Conservation (phyloP, 2,113 vertebrate genomes). For the Lonchura striata region DNA sequence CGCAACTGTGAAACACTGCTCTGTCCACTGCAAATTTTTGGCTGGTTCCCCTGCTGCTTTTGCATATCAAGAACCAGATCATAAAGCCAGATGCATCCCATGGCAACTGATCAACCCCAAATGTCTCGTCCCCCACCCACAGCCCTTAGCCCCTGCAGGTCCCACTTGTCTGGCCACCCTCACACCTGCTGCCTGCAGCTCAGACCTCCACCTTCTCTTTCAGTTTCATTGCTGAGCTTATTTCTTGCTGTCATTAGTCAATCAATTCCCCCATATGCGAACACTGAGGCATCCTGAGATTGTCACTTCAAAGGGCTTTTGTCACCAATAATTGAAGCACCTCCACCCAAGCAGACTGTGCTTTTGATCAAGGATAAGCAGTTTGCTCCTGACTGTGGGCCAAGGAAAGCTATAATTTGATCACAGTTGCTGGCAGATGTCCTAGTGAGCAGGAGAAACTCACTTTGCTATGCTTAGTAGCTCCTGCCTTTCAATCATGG, state of each 20-base stretch:
- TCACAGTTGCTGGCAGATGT: background rate
- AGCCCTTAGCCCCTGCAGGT: fast-evolving
- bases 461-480: conserved; percentile 14
- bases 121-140: background rate
- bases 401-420: conserved; percentile 26
- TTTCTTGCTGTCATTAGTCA: conserved; percentile 3
- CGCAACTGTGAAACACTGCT: fast-evolving
- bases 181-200: background rate
- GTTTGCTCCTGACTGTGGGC: conserved; percentile 2
- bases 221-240: background rate
- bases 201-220: background rate
- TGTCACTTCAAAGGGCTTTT: conserved; percentile 9
- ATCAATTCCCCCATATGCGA: background rate
- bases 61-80: background rate
- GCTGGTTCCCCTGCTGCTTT: background rate
- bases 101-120: background rate
- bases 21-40: background rate
- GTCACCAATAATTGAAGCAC: background rate
- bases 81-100: background rate
- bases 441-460: background rate
- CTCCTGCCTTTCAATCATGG: conserved; percentile 4
- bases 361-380: conserved; percentile 37
- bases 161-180: background rate
- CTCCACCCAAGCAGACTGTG: background rate
- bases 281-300: background rate